Evolutionary conservation across 2,888 invertebrate genomes (phyloP).

Genomic region (Hemistola chrysoprasaria): DNA sequence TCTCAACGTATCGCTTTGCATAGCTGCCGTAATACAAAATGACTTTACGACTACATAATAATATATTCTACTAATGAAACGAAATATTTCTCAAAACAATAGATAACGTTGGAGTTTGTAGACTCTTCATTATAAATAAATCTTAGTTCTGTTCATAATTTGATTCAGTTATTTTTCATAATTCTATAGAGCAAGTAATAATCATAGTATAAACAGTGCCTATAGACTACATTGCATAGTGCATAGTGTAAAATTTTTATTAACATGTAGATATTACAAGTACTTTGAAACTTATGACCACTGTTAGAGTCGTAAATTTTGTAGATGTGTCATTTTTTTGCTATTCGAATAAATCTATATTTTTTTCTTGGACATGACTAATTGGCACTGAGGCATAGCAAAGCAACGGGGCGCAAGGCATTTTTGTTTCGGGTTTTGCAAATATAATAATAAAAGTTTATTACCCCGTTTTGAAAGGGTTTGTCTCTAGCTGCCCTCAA

Average conservation of each 20-base stretch:
- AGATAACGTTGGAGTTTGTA: no score
- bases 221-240: no score
- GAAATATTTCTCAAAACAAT: no score
- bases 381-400: constrained; percentile 59
- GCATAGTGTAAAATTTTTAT: constrained; percentile 72
- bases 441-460: constrained; percentile 81
- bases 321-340: constrained; percentile 63
- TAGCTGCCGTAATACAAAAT: constrained; percentile 58
- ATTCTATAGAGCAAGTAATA: constrained; percentile 31
- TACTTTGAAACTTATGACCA: constrained; percentile 61
- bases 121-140: no score
- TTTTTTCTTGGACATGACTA: constrained; percentile 70
- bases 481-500: constrained; percentile 63
- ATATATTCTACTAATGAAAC: no score
- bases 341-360: constrained; percentile 45
- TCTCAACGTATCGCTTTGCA: constrained; percentile 61
- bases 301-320: constrained; percentile 65
- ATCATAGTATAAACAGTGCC: no score
- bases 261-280: constrained; percentile 62
- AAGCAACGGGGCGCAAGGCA: constrained; percentile 63
- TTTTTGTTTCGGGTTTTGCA: constrained; percentile 70
- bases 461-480: constrained; percentile 79
- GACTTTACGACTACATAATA: constrained; percentile 33
- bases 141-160: no score
- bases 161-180: no score